Conservation (phyloP, 2,113 vertebrate species). For the Pogona vitticeps region DNA sequence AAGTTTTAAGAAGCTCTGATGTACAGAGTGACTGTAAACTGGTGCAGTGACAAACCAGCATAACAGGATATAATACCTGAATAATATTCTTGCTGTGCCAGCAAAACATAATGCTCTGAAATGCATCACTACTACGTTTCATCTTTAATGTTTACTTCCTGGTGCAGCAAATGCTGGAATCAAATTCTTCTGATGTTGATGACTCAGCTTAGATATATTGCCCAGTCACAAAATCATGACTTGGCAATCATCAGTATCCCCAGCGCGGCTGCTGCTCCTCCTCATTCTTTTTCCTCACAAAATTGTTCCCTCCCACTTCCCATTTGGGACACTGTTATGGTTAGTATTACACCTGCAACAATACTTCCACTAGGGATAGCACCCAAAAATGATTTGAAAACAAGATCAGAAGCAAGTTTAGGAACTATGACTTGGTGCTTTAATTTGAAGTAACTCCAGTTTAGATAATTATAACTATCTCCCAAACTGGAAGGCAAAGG, state of each 20-base stretch:
- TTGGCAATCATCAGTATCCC: background rate
- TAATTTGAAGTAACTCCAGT: background rate
- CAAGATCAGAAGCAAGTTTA: background rate
- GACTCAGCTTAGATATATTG: background rate
- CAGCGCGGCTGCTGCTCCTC: background rate
- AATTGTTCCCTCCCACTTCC: background rate
- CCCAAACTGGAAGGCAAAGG: background rate
- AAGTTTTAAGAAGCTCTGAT: background rate
- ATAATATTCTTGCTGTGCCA: background rate
- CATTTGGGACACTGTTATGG: background rate
- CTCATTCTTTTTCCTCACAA: background rate
- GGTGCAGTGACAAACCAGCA: background rate
- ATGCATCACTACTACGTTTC: background rate
- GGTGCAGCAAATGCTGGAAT: background rate
- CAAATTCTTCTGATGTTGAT: accelerated
- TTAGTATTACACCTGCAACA: background rate
- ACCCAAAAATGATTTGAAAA: background rate
- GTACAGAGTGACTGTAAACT: background rate
- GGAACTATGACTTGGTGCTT: background rate
- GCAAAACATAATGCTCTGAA: background rate
- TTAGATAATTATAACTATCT: background rate
- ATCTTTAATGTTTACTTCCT: background rate
- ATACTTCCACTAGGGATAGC: background rate
- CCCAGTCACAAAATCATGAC: background rate
- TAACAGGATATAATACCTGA: background rate